Evolutionary conservation across 2,113 vertebrate genomes (phyloP).

Genomic region (Clarias batrachus): DNA sequence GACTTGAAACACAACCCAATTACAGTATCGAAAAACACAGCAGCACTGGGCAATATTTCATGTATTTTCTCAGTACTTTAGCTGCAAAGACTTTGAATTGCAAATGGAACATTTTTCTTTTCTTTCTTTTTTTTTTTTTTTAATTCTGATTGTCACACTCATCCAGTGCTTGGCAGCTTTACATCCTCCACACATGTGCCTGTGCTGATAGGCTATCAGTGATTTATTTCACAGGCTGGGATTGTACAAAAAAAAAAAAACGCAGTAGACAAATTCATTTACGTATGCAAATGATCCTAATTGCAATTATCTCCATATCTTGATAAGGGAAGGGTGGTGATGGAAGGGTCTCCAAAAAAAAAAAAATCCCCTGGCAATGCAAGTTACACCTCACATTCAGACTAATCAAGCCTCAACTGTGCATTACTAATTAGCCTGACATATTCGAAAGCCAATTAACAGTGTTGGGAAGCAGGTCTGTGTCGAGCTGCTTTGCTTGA

Average conservation of each 20-base stretch:
- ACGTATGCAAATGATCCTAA: slow-evolving; percentile 69
- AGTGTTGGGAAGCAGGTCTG: slow-evolving; percentile 56
- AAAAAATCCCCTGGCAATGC: slow-evolving; percentile 54
- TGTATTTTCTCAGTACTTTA: not conserved
- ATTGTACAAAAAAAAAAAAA: slow-evolving; percentile 41
- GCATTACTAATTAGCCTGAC: slow-evolving; percentile 66
- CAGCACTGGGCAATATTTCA: not conserved
- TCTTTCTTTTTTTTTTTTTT: not conserved
- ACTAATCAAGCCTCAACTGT: slow-evolving; percentile 65
- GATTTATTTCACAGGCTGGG: slow-evolving; percentile 59
- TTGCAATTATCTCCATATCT: slow-evolving; percentile 70
- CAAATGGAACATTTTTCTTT: not conserved
- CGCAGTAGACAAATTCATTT: slow-evolving; percentile 66
- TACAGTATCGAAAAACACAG: not conserved
- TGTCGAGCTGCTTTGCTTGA: slow-evolving; percentile 45
- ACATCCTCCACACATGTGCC: slow-evolving; percentile 43
- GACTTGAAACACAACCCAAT: not conserved
- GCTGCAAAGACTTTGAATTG: not conserved
- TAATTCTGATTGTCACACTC: slow-evolving; percentile 18
- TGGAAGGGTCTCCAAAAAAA: slow-evolving; percentile 52
- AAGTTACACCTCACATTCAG: slow-evolving; percentile 62
- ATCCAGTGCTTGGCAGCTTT: slow-evolving; percentile 34
- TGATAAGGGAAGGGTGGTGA: slow-evolving; percentile 58
- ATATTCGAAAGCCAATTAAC: slow-evolving; percentile 69
- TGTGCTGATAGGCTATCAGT: slow-evolving; percentile 57